Conservation (phyloP, 2,888 invertebrate species). For the Blastobasis adustella region DNA sequence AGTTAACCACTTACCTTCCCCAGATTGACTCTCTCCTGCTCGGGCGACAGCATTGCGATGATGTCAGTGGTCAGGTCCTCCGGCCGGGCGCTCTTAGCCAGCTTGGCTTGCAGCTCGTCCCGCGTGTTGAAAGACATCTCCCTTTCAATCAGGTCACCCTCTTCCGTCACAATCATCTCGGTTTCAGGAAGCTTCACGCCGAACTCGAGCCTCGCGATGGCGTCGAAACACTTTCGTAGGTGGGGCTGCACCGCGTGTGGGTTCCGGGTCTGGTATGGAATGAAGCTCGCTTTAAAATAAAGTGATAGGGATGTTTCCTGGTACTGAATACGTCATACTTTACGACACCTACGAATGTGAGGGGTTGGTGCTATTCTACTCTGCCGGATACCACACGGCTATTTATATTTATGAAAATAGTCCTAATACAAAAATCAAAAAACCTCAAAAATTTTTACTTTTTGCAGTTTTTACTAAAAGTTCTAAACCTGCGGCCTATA, state of each 20-base stretch:
- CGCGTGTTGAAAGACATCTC: slow-evolving; percentile 62
- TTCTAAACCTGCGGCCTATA: too few relatives aligned
- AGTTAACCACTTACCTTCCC: slow-evolving; percentile 72
- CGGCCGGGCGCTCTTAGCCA: slow-evolving; percentile 49
- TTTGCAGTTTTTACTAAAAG: too few relatives aligned
- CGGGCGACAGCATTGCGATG: slow-evolving; percentile 91
- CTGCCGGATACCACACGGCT: too few relatives aligned
- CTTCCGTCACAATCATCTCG: slow-evolving; percentile 71
- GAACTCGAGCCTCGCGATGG: slow-evolving; percentile 85
- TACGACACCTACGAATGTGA: too few relatives aligned
- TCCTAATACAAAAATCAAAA: too few relatives aligned
- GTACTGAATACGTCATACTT: too few relatives aligned
- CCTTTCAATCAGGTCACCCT: slow-evolving; percentile 57
- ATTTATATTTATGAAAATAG: too few relatives aligned
- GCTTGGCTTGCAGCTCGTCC: slow-evolving; percentile 53
- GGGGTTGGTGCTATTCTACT: too few relatives aligned
- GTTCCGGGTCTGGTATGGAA: slow-evolving; percentile 78
- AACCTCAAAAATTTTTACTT: too few relatives aligned
- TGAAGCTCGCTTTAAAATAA: too few relatives aligned
- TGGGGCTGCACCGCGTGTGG: slow-evolving; percentile 94
- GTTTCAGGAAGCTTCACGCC: slow-evolving; percentile 73
- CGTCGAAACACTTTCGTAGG: slow-evolving; percentile 92
- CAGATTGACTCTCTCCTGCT: slow-evolving; percentile 86
- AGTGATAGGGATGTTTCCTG: too few relatives aligned
- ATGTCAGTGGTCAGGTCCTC: slow-evolving; percentile 86